A percentile compares a stretch with the other conserved stretches of the same genome.
Conservation (phyloP, 1,140 invertebrate species). For the Sipha flava region DNA sequence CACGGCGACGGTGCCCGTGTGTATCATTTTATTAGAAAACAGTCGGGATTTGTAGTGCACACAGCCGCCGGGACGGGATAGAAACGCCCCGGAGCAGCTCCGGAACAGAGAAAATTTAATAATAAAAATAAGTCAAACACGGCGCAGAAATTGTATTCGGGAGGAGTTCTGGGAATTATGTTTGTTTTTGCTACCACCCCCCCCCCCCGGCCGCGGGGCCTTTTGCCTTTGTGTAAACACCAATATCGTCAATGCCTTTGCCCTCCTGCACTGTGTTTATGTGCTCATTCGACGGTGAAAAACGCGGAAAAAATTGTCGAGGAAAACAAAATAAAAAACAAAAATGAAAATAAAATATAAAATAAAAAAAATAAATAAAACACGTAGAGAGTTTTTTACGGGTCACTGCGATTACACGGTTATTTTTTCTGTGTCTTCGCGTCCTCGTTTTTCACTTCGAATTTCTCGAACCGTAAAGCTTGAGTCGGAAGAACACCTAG, state of each 20-base stretch:
- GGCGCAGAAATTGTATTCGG: slow-evolving; percentile 21
- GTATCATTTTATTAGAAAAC: slow-evolving; percentile 16
- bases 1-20: neutral
- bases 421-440: neutral
- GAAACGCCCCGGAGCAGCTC: neutral
- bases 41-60: neutral
- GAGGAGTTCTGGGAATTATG: slow-evolving; percentile 14
- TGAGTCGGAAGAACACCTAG: neutral
- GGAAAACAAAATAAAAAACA: neutral
- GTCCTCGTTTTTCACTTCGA: neutral
- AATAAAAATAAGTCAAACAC: slow-evolving; percentile 31
- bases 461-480: slow-evolving; percentile 8
- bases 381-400: neutral
- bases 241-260: slow-evolving; percentile 10
- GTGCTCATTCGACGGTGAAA: slow-evolving; percentile 11
- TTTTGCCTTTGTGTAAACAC: slow-evolving; percentile 25
- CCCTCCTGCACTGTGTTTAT: neutral
- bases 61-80: neutral
- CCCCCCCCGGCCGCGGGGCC: neutral
- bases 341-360: too few species aligned
- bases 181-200: slow-evolving; percentile 1
- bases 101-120: slow-evolving; percentile 26
- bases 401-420: slow-evolving; percentile 20
- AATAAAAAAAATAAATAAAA: neutral
- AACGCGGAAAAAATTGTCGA: slow-evolving; percentile 17